Base-by-base conservation (phyloP, 2,888 invertebrate genomes). In the Xestia sexstrigata region DNA sequence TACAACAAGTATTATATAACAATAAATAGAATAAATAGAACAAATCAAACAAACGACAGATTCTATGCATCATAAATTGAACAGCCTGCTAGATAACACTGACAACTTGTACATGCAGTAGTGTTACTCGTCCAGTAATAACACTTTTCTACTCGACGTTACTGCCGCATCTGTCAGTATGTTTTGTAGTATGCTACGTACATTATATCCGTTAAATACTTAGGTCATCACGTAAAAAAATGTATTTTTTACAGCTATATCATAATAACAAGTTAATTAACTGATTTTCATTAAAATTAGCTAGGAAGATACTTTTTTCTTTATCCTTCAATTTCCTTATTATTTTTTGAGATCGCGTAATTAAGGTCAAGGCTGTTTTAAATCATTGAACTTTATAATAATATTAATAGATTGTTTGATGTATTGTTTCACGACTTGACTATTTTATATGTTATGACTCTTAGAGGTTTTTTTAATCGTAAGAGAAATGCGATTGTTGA, bases 301-400 rank as follows among this genome's bases (percentile, higher is more conserved):
- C 52, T 84, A 74, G 30, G 79, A 78, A 70, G 49, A 0, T 35
- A 70, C 62, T 74, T 80, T 82, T 84, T 70, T 66, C 17, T 78
- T 39, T 20, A 8, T 3, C 39, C 45, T 69, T 65, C 58, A 72
- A 78, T 73, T 70, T 17, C 68, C 47, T 79, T 42, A 58, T 55
- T 84, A 49, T 45, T 3, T 23, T 49, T 30, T 66, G 55, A 70
- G 69, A 67, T 73, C 73, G 23, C 11, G 9, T 74, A 70, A 79
- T 84, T 73, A 82, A 71, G 70, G 75, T 82, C 75, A 82, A 84
- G 84, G 84, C 17, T 62, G 0, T 39, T 60, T 26, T 65, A 63
- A 81, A 84, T 71, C 75, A 81, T 71, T 84, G 70, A 84, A 81
- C 75, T 81, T 75, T 75, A 74, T 15, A 66, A 70, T 45, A 52